Percentiles rank a stretch among this genome's conserved stretches.
These are phyloP conservation scores for Temnothorax ravouxi DNA, from an alignment of 2,888 invertebrate genomes.

Conservation along the genomic window DNA sequence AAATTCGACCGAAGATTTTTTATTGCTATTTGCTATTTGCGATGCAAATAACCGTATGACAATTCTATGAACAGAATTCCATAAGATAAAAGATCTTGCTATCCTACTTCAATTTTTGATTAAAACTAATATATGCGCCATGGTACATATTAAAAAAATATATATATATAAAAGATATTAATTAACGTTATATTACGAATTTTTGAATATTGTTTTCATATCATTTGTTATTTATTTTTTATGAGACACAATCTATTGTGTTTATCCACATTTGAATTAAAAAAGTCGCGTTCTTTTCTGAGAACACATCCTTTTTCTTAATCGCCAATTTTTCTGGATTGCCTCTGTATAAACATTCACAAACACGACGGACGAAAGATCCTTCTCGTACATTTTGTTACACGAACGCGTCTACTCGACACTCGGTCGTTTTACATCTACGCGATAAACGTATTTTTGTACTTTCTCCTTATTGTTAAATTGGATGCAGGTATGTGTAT, in stretches of 20 bases:
- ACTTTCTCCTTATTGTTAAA: slow-evolving; percentile 52
- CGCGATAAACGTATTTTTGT: slow-evolving; percentile 51
- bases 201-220: not conserved
- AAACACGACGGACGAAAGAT: slow-evolving; percentile 6
- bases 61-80: not conserved
- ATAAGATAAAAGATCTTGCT: not conserved
- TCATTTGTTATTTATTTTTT: not conserved
- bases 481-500: slow-evolving; percentile 39
- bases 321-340: slow-evolving; percentile 20
- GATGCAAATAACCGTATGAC: too few species aligned
- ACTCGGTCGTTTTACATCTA: slow-evolving; percentile 39
- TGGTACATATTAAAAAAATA: not conserved
- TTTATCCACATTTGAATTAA: not conserved
- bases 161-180: not conserved
- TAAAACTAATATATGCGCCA: not conserved
- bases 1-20: not conserved
- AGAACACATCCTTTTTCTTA: not conserved
- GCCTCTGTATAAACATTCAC: not conserved
- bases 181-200: not conserved
- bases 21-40: not conserved
- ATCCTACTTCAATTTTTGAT: not conserved
- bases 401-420: slow-evolving; percentile 22
- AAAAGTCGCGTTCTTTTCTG: not conserved
- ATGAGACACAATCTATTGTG: not conserved
- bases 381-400: slow-evolving; percentile 36